phyloP scores from a whole-genome alignment of 2,888 invertebrate species.

The Cylloceria caligata region DNA sequence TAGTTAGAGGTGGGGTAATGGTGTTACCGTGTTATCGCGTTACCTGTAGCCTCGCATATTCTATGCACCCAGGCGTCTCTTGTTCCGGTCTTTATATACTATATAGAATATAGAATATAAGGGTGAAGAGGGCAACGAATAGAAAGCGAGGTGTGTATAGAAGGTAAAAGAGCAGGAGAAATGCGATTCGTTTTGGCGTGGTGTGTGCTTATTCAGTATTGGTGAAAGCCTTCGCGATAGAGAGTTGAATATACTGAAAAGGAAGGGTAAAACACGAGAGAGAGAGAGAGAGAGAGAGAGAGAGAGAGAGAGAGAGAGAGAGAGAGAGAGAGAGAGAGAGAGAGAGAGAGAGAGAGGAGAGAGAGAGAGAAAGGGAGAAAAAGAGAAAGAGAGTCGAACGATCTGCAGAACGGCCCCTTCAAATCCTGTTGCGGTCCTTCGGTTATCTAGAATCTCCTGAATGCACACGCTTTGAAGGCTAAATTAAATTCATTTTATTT shows the following conservation, averaged over 20 bases:
- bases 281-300: background rate
- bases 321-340: too few relatives aligned
- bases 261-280: too few relatives aligned
- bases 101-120: constrained; percentile 13
- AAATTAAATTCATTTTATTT: constrained; percentile 44
- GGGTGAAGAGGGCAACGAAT: constrained; percentile 18
- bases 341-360: too few relatives aligned
- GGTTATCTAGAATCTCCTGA: constrained; percentile 30
- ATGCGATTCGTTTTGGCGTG: constrained; percentile 27
- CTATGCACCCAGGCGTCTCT: constrained; percentile 39
- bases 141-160: constrained; percentile 14
- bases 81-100: constrained; percentile 5
- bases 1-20: constrained; percentile 71
- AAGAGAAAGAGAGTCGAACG: constrained; percentile 2
- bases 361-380: background rate
- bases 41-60: constrained; percentile 41
- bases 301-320: too few relatives aligned
- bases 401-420: constrained; percentile 33
- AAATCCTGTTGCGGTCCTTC: background rate
- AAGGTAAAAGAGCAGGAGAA: constrained; percentile 10
- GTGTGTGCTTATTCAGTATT: constrained; percentile 33
- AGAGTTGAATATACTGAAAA: constrained; percentile 26
- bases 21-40: constrained; percentile 76
- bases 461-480: constrained; percentile 28
- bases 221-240: constrained; percentile 8